Evolutionary conservation across 2,888 invertebrate genomes (phyloP), one percentile per base, ranked within the genome.

Genomic region (Dermolepida albohirtum): DNA sequence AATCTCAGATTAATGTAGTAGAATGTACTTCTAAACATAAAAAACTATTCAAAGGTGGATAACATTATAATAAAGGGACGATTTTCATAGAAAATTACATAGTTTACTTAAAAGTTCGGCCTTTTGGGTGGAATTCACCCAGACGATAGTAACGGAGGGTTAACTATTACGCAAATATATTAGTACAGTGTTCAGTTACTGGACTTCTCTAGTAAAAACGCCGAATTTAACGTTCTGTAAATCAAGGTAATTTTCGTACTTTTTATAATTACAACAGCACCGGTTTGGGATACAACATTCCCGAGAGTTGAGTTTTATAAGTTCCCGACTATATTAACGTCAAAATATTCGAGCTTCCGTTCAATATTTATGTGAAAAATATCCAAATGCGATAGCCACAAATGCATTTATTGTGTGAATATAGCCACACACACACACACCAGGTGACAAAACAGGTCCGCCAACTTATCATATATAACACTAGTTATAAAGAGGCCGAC

Each of bases 291-390:
- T 73, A 76, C 76, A 76, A 78, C 75, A 77, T 79, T 78, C 73
- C 68, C 76, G 77, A 76, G 74, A 72, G 72, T 71, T 72, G 78
- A 79, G 79, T 75, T 80, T 80, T 77, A 79, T 78, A 73, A 64
- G 67, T 74, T 70, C 73, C 70, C 72, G 70, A 73, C 73, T 71
- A 77, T 78, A 79, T 78, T 79, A 78, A 77, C 74, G 77, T 77
- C 77, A 76, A 76, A 75, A 77, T 76, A 75, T 64, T 72, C 71
- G 65, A 69, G 76, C 77, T 78, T 72, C 77, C 70, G 78, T 73
- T 71, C 72, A 70, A 76, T 76, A 78, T 80, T 80, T 80, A 79
- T 74, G 78, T 73, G 75, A 75, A 78, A 79, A 77, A 78, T 79
- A 79, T 72, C 75, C 78, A 78, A 80, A 79, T 79, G 74, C 69